These are phyloP conservation scores for Tromatobia lineatoria DNA, from an alignment of 2,888 invertebrate genomes.

Conservation along the genomic window DNA sequence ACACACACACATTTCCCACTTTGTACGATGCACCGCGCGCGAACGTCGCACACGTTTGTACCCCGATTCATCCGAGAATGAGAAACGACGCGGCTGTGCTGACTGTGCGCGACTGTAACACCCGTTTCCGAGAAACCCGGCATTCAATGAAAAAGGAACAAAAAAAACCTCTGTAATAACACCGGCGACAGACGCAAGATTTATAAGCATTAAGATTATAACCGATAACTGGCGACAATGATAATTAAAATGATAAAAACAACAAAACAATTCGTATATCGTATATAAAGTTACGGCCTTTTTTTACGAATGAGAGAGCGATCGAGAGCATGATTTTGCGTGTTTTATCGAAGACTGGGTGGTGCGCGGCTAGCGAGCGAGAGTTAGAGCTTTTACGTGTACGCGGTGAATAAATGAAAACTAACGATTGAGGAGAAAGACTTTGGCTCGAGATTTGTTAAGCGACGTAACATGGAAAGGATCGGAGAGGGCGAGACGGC, in stretches of 20 bases:
- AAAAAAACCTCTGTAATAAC: slow-evolving; percentile 24
- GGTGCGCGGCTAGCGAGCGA: slow-evolving; percentile 55
- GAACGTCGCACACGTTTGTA: slow-evolving; percentile 12
- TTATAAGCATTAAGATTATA: slow-evolving; percentile 61
- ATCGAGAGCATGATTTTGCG: slow-evolving; percentile 32
- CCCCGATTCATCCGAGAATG: slow-evolving; percentile 24
- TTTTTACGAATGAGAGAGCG: slow-evolving; percentile 65
- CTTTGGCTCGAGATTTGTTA: slow-evolving; percentile 45
- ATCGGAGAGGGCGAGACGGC: slow-evolving; percentile 47
- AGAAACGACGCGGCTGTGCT: slow-evolving; percentile 38
- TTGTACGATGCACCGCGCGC: slow-evolving; percentile 44
- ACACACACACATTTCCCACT: slow-evolving; percentile 45
- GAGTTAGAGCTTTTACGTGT: slow-evolving; percentile 37
- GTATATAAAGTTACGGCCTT: slow-evolving; percentile 69
- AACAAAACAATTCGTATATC: slow-evolving; percentile 42
- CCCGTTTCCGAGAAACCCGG: slow-evolving; percentile 48
- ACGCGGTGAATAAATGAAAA: slow-evolving; percentile 56
- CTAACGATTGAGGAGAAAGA: slow-evolving; percentile 38
- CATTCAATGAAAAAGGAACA: slow-evolving; percentile 20
- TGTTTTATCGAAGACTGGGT: slow-evolving; percentile 43
- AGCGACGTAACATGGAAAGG: slow-evolving; percentile 8
- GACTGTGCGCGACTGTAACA: slow-evolving; percentile 37
- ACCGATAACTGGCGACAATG: slow-evolving; percentile 62
- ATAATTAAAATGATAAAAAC: slow-evolving; percentile 40
- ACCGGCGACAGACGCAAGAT: slow-evolving; percentile 51